Base-by-base conservation (phyloP, 1,140 invertebrate species). In the Drosophila truncata region DNA sequence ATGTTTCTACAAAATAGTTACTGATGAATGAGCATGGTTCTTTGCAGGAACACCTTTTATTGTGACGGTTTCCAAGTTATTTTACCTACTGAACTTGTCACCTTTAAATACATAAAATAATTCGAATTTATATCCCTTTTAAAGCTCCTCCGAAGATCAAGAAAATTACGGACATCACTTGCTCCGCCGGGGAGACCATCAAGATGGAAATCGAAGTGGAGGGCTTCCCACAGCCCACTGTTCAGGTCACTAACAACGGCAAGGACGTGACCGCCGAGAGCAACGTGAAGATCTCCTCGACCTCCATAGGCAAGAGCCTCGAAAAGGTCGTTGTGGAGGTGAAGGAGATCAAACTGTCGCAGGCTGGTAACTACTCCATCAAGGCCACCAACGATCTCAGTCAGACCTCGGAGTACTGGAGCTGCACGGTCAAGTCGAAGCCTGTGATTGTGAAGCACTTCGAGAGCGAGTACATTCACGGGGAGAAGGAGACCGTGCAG, bases 351-450 rank as follows among this genome's bases (percentile, higher is more conserved):
- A 95, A 95, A 54, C 93, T 98, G 1, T 96, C 97, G 29, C 98
- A 99, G 92, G 94, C 97, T 31, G 99, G 98, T 10, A 97, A 96
- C n/a, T 99, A 99, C 91, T 98, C 98, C 1, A 96, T 99, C 14
- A 95, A 98, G 2, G 97, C 98, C 1, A 96, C 96, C 60, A 99
- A 99, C 87, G 96, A 98, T 80, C 94, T 97, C 39, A 97, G 96
- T 91, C 96, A 98, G 93, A 96, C 96, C 42, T 97, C 97, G 1
- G 96, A 97, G 84, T 96, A 97, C 87, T 97, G 96, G 95, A 95
- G 96, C 71, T 94, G 97, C 58, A 95, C 95, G 10, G 96, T 98
- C 16, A 95, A 96, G 78, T 96, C 96, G 23, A 96, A 97, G 72
- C 97, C 97, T 2, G 95, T 95, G 72, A 95, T 98, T 31, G 93